Percentiles rank a stretch among this genome's conserved stretches.
These are phyloP conservation scores for Dreissena rostriformis DNA, from an alignment of 1,140 invertebrate genomes.

Conservation along the genomic window DNA sequence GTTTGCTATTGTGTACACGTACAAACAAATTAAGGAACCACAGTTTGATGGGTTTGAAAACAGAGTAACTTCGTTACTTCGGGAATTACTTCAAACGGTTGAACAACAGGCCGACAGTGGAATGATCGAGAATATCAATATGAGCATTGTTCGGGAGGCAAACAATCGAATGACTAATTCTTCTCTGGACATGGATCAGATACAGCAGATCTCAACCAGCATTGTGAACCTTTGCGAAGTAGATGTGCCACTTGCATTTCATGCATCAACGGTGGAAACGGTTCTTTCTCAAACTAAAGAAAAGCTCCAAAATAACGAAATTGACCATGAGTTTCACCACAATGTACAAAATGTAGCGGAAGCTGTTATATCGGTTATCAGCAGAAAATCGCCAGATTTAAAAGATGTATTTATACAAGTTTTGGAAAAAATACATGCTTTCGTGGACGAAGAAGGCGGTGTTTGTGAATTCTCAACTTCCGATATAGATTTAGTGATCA, in stretches of 20 bases:
- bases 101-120: conserved; percentile 18
- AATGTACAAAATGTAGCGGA: conserved; percentile 26
- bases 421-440: conserved; percentile 9
- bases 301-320: conserved; percentile 1
- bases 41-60: background rate
- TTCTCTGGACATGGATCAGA: background rate
- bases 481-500: conserved; percentile 9
- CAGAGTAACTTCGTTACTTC: background rate
- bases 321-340: background rate
- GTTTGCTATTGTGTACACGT: conserved; percentile 38
- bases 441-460: background rate
- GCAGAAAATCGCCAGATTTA: conserved; percentile 1
- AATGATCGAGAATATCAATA: background rate
- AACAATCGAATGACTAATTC: background rate
- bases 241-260: too few relatives aligned
- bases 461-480: background rate
- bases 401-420: conserved; percentile 19
- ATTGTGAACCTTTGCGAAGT: background rate
- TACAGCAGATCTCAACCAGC: conserved; percentile 7
- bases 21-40: conserved; percentile 28
- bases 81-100: conserved; percentile 20
- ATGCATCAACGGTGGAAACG: background rate
- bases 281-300: background rate
- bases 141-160: conserved; percentile 32
- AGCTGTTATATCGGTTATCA: conserved; percentile 10